Evolutionary conservation across 2,888 invertebrate species (phyloP).

Genomic region (Latheticus oryzae): DNA sequence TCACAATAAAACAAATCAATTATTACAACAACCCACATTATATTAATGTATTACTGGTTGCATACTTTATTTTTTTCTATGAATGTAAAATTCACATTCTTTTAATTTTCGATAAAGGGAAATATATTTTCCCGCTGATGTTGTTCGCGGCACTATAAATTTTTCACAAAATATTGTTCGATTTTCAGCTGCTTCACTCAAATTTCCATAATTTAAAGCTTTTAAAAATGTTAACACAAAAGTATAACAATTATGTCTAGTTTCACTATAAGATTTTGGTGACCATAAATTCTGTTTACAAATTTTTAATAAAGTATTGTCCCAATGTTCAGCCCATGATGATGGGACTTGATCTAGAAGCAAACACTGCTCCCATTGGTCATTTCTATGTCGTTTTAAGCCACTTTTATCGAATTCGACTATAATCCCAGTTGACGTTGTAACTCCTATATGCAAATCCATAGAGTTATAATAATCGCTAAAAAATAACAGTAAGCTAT

Average conservation of each 20-base stretch:
- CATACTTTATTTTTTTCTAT: too few species aligned
- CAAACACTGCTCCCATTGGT: constrained; percentile 77
- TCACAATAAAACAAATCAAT: too few species aligned
- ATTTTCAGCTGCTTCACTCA: constrained; percentile 76
- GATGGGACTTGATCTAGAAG: constrained; percentile 76
- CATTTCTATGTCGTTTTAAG: constrained; percentile 68
- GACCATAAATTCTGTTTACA: constrained; percentile 75
- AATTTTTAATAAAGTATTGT: constrained; percentile 73
- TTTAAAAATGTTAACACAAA: constrained; percentile 86
- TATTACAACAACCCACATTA: too few species aligned
- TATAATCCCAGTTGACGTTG: constrained; percentile 82
- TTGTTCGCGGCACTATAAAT: constrained; percentile 84
- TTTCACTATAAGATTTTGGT: constrained; percentile 78
- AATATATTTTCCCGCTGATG: constrained; percentile 87
- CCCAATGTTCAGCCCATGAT: constrained; percentile 78
- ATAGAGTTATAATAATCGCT: constrained; percentile 86
- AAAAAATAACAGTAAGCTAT: constrained; percentile 56
- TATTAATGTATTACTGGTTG: too few species aligned
- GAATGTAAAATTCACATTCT: constrained; percentile 68
- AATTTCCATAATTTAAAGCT: constrained; percentile 76
- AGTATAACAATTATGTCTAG: constrained; percentile 85
- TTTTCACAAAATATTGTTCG: constrained; percentile 82
- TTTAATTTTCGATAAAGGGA: constrained; percentile 81
- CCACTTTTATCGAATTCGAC: constrained; percentile 89
- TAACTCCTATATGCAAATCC: constrained; percentile 92